These are phyloP conservation scores for Trachymyrmex cornetzi DNA, from an alignment of 1,140 invertebrate species.

Conservation along the genomic window DNA sequence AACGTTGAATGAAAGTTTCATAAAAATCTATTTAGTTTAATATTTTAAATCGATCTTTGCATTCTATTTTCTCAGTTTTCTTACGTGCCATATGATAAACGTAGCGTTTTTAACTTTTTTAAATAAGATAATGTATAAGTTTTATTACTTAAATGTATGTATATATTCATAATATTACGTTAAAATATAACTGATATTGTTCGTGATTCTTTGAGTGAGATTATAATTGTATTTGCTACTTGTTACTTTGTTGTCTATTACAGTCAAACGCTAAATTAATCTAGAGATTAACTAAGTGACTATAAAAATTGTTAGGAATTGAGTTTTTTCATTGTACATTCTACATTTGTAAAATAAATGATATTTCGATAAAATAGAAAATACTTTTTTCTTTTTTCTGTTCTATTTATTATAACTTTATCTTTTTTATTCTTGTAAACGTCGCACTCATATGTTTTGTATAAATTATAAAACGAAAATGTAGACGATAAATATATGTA, in stretches of 20 bases:
- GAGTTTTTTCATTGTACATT: conserved; percentile 17
- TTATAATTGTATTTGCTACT: background rate
- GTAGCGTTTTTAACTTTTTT: background rate
- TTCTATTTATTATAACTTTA: too few relatives aligned
- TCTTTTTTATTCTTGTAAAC: background rate
- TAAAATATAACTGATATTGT: conserved; percentile 6
- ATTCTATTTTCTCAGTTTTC: background rate
- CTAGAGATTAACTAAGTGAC: background rate
- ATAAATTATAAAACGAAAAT: background rate
- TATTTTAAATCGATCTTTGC: too few relatives aligned
- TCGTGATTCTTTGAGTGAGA: conserved; percentile 15
- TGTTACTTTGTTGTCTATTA: conserved; percentile 16
- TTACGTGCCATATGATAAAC: conserved; percentile 40
- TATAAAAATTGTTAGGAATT: conserved; percentile 19
- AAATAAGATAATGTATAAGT: conserved; percentile 15
- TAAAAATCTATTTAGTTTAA: too few relatives aligned
- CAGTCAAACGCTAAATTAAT: background rate
- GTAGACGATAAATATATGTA: background rate
- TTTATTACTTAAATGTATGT: background rate
- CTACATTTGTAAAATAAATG: conserved; percentile 39
- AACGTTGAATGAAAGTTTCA: too few relatives aligned
- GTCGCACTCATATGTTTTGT: background rate
- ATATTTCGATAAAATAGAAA: background rate
- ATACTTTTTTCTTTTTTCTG: background rate
- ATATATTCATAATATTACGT: background rate